Conservation (phyloP, 2,797 vertebrate species). For the Hoplostethus atlanticus region DNA sequence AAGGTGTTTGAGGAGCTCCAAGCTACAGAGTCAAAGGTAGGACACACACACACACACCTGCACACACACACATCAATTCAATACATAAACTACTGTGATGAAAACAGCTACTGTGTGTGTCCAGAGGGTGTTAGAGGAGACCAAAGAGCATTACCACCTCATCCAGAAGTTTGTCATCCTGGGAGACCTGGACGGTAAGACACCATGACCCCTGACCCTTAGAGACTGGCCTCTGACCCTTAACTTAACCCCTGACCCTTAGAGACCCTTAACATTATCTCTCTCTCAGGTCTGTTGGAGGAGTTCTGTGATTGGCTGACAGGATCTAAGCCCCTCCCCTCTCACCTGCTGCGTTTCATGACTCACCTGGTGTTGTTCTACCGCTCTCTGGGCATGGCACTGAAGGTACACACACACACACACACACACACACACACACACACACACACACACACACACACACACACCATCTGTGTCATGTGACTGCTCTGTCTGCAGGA, state of each 20-base stretch:
- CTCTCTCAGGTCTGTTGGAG: slow-evolving; percentile 89
- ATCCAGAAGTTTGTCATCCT: slow-evolving; percentile 97
- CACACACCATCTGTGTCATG: background rate
- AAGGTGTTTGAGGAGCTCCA: slow-evolving; percentile 98
- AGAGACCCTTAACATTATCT: background rate
- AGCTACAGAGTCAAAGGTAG: slow-evolving; percentile 92
- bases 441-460: background rate
- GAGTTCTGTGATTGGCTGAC: slow-evolving; percentile 94
- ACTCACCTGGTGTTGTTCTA: slow-evolving; percentile 95
- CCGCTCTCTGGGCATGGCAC: slow-evolving; percentile 91
- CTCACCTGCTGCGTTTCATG: slow-evolving; percentile 96
- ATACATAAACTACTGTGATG: background rate
- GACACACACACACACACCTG: background rate
- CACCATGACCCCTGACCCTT: background rate
- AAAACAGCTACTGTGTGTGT: slow-evolving; percentile 13
- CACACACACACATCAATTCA: slow-evolving; percentile 7
- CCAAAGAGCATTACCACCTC: slow-evolving; percentile 93
- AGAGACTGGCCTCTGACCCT: background rate
- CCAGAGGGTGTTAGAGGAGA: slow-evolving; percentile 95
- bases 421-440: slow-evolving; percentile 3
- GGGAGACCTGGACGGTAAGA: slow-evolving; percentile 93
- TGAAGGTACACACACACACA: slow-evolving; percentile 85
- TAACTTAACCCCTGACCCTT: no score
- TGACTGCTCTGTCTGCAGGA: slow-evolving; percentile 80
- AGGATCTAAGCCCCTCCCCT: slow-evolving; percentile 89